Base-by-base conservation (phyloP, 2,888 invertebrate species). In the Phytoseiulus persimilis region DNA sequence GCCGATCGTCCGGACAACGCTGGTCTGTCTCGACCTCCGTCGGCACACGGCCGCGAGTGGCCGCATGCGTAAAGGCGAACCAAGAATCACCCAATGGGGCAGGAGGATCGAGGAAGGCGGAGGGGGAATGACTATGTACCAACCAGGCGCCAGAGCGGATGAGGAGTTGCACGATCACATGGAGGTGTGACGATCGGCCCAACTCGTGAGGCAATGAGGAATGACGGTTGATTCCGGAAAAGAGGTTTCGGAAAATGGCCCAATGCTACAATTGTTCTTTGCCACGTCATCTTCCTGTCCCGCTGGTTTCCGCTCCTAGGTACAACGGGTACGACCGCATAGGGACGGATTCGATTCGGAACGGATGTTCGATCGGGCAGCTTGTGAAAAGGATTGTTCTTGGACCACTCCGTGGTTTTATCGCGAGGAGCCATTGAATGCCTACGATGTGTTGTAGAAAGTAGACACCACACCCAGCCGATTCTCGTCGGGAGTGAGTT, bases 351-450 rank as follows among this genome's bases (percentile, higher is more conserved):
- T 28, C 28, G 28, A 65, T 23, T 18, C 65, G 65, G 18, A 65
- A 65, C 28, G 65, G 65, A 28, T 28, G 65, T 65, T 65, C 28
- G 18, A 65, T 65, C 65, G 65, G 28, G 18, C 65, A 1, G 65
- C 65, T 3, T 23, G 18, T 65, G 18, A 23, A 65, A 65, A 65
- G 65, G 65, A 65, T 65, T 65, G 65, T 65, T 65, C 65, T 1
- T 23, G 9, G 28, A 65, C 23, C 65, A 65, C 65, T 65, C 65
- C 65, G 65, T 65, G 1, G n/a, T n/a, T n/a, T n/a, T n/a, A n/a
- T n/a, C n/a, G n/a, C n/a, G n/a, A n/a, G n/a, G 65, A 65, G 65
- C 65, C 65, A 65, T 65, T 65, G 65, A 65, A 65, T 65, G 65
- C 28, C 18, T 65, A 65, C 28, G 65, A 65, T 65, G 65, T 65